Evolutionary conservation across 1,140 invertebrate genomes (phyloP).

Genomic region (Drosophila hydei): DNA sequence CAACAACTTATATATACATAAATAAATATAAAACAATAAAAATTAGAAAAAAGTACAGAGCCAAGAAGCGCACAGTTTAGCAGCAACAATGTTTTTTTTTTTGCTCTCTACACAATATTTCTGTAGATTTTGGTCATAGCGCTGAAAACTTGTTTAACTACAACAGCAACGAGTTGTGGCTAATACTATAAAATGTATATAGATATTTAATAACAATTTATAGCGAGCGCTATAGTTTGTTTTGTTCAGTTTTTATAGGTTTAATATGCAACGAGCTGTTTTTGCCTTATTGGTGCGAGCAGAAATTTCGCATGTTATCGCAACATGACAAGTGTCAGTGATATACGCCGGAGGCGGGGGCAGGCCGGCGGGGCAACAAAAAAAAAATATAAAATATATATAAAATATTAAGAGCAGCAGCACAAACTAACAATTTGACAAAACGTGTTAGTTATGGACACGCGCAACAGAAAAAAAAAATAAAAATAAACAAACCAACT

Average conservation of each 20-base stretch:
- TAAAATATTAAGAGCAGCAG: constrained; percentile 23
- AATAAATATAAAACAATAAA: constrained; percentile 34
- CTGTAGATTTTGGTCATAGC: constrained; percentile 60
- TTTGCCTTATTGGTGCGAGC: constrained; percentile 61
- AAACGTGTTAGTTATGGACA: constrained; percentile 58
- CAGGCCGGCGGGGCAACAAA: constrained; percentile 3
- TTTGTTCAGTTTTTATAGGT: constrained; percentile 50
- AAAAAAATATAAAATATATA: constrained; percentile 5
- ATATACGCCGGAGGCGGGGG: constrained; percentile 29
- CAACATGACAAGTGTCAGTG: constrained; percentile 71
- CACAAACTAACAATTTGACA: constrained; percentile 55
- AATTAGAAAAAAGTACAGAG: constrained; percentile 37
- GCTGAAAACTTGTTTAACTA: constrained; percentile 66
- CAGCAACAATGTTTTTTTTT: not conserved
- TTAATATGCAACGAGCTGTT: constrained; percentile 78
- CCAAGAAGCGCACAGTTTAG: constrained; percentile 20
- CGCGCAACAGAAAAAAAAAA: constrained; percentile 19
- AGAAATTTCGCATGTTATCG: constrained; percentile 80
- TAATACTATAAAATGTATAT: constrained; percentile 25
- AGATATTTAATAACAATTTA: constrained; percentile 65
- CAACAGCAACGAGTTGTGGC: constrained; percentile 45
- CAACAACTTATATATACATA: constrained; percentile 11
- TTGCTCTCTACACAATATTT: not conserved
- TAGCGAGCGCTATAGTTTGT: constrained; percentile 42
- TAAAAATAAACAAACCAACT: constrained; percentile 3